Evolutionary conservation across 2,113 vertebrate species (phyloP), one percentile per base, ranked within the genome.

Genomic region (Nestor notabilis): DNA sequence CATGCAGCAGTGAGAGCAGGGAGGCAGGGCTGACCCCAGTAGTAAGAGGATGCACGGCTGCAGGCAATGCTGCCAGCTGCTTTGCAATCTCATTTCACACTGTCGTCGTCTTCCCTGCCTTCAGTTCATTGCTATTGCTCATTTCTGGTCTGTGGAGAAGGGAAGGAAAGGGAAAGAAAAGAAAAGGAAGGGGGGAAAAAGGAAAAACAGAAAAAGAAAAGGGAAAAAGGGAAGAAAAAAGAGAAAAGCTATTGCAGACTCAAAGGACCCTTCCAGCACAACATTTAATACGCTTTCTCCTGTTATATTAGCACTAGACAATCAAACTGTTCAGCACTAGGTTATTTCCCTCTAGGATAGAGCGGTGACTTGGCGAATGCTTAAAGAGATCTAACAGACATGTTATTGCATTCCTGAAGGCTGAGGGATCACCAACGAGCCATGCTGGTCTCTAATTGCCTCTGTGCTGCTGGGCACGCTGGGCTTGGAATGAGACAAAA

Each of bases 401-500:
- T 49, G 72, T 98, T 97, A 98, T 90, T 97, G 95, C 95, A 90
- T 78, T 97, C 89, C 72, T 96, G 95, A 97, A 77, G 61, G 90
- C 79, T 81, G 68, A 77, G 66, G 84, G 87, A 70, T 87, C 88
- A 94, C 90, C 70, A 78, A 31, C 5, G 19, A 18, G 68, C 89
- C 44, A 0, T 11, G 28, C 86, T 95, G 75, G 35, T 84, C 83
- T 84, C 76, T 97, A 96, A 97, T 93, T 95, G 96, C 93, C 89
- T 81, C 2, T 50, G 4, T 55, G 75, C 90, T 64, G 46, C 92
- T 63, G 39, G 79, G 63, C 68, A 24, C 2, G 7, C 83, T 83
- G 60, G 17, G 29, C 53, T 53, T 41, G 53, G 52, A 31, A 49
- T 3, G 28, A 95, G 69, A 77, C 3, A 72, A 95, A 76, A 47